A percentile compares a stretch with the other conserved stretches of the same genome.
These are phyloP conservation scores for Orthosia incerta DNA, from an alignment of 2,888 invertebrate genomes.

Conservation along the genomic window DNA sequence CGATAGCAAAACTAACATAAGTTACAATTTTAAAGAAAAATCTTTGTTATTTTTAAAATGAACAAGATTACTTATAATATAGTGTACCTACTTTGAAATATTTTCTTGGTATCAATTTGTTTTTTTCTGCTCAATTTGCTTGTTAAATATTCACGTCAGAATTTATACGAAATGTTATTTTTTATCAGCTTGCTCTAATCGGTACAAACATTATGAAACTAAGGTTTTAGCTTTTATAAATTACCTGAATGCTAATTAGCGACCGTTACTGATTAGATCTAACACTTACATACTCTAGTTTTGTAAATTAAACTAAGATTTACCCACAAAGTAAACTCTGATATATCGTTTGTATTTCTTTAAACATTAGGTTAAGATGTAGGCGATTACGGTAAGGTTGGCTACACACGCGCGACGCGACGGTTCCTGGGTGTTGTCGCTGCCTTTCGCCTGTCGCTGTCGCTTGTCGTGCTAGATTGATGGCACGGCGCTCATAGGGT, in stretches of 20 bases:
- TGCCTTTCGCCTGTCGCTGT: conserved; percentile 24
- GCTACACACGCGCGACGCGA: conserved; percentile 24
- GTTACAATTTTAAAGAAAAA: conserved; percentile 26
- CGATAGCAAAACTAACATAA: conserved; percentile 28
- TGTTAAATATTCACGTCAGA: background rate
- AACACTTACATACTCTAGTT: background rate
- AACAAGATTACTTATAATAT: background rate
- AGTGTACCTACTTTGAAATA: conserved; percentile 13
- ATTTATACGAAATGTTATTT: background rate
- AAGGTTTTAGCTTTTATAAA: conserved; percentile 9
- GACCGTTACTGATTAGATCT: conserved; percentile 18
- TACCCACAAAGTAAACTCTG: background rate
- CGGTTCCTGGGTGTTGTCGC: conserved; percentile 44
- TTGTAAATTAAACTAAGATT: background rate
- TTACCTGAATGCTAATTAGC: conserved; percentile 20
- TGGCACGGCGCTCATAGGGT: conserved; percentile 12
- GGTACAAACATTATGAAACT: background rate
- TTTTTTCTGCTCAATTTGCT: conserved; percentile 12
- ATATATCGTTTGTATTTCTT: conserved; percentile 6
- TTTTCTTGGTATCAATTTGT: background rate
- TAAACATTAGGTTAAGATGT: conserved; percentile 15
- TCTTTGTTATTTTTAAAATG: conserved; percentile 25
- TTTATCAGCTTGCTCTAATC: conserved; percentile 21
- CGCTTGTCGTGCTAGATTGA: conserved; percentile 39
- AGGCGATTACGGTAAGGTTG: conserved; percentile 22